phyloP scores from a whole-genome alignment of 2,888 invertebrate species.

The Aleiodes testaceus region DNA sequence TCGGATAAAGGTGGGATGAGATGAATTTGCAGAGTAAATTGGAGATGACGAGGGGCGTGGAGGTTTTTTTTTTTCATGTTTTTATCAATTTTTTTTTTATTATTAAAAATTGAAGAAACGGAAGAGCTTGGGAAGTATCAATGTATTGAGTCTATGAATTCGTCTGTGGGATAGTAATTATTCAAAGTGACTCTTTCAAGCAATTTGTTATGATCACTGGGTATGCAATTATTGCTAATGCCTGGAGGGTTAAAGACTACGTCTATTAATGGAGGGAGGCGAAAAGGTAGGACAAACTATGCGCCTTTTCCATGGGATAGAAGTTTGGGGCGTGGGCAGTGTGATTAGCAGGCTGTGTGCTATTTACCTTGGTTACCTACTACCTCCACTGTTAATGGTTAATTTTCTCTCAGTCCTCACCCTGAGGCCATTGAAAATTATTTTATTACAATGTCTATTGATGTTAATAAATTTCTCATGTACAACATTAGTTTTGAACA shows the following conservation, averaged over 20 bases:
- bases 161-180: conserved; percentile 4
- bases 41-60: too few species aligned
- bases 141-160: conserved; percentile 7
- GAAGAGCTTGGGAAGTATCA: too few species aligned
- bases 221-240: conserved; percentile 4
- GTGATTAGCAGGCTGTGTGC: conserved; percentile 49
- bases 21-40: too few species aligned
- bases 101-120: too few species aligned
- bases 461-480: too few species aligned
- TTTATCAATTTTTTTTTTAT: too few species aligned
- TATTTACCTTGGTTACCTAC: too few species aligned
- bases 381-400: conserved; percentile 15
- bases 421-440: too few species aligned
- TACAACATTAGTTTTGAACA: too few species aligned
- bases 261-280: conserved; percentile 5
- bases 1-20: too few species aligned
- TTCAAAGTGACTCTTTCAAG: conserved; percentile 10
- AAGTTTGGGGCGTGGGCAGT: conserved; percentile 46
- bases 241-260: conserved; percentile 13
- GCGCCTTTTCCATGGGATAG: neutral
- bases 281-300: neutral
- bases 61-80: too few species aligned
- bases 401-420: conserved; percentile 40
- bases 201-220: conserved; percentile 1
- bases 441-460: too few species aligned